Conservation (phyloP, 2,113 vertebrate genomes). For the Cryptomyrus ogoouensis region DNA sequence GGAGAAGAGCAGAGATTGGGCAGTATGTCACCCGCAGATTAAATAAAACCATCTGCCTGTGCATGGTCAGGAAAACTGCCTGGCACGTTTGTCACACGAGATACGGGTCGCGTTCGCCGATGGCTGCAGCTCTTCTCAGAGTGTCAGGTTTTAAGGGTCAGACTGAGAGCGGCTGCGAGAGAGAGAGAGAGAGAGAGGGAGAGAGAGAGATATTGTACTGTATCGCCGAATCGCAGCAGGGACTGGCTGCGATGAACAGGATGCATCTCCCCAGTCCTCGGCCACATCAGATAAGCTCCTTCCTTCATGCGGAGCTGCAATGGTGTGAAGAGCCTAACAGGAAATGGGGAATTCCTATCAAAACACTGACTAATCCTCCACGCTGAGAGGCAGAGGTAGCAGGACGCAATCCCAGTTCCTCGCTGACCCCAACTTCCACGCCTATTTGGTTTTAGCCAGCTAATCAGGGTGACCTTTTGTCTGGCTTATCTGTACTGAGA, state of each 20-base stretch:
- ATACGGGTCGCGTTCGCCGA: not conserved
- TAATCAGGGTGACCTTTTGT: not conserved
- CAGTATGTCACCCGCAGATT: slow-evolving; percentile 13
- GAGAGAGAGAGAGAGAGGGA: not conserved
- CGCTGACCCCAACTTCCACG: not conserved
- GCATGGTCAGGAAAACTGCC: not conserved
- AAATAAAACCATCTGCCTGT: slow-evolving; percentile 13
- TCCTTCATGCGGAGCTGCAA: not conserved
- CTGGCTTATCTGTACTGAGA: slow-evolving; percentile 7
- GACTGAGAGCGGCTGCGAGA: not conserved
- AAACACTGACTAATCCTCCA: not conserved
- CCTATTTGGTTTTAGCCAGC: not conserved
- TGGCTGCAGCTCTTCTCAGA: not conserved
- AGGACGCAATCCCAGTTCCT: not conserved
- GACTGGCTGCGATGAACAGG: not conserved
- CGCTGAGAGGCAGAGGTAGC: not conserved
- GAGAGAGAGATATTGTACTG: not conserved
- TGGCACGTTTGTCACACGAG: not conserved
- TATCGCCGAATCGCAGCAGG: not conserved
- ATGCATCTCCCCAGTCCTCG: not conserved
- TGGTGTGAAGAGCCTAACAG: not conserved
- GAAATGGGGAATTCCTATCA: not conserved
- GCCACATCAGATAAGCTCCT: not conserved
- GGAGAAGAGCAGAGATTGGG: not conserved
- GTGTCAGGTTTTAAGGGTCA: not conserved